These are phyloP conservation scores for Rhyacophila brunnea DNA, from an alignment of 1,140 invertebrate genomes.

Conservation along the genomic window DNA sequence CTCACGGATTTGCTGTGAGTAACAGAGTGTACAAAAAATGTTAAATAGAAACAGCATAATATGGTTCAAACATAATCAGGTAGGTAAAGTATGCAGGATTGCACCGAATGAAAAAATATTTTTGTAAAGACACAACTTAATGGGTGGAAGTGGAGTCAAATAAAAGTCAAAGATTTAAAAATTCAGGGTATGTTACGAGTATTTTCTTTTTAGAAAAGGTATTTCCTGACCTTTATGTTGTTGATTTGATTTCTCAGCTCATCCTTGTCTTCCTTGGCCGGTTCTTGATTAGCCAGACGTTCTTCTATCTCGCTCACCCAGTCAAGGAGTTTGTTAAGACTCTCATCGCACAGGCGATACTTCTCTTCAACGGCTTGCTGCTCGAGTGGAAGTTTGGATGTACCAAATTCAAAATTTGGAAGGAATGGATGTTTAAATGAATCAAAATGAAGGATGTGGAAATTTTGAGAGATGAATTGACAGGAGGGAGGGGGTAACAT, in stretches of 20 bases:
- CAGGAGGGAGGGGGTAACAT: constrained; percentile 6
- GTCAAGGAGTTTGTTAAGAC: constrained; percentile 78
- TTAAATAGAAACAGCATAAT: too few relatives aligned
- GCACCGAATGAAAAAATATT: too few relatives aligned
- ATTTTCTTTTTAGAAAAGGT: too few relatives aligned
- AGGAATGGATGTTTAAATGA: background rate
- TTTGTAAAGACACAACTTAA: too few relatives aligned
- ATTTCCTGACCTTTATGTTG: constrained; percentile 77
- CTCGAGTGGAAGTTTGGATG: constrained; percentile 36
- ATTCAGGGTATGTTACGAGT: too few relatives aligned
- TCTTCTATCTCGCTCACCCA: constrained; percentile 88
- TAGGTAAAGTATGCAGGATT: too few relatives aligned
- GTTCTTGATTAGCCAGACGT: constrained; percentile 82
- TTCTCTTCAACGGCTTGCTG: constrained; percentile 94
- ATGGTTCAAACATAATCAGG: too few relatives aligned
- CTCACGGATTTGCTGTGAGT: constrained; percentile 79
- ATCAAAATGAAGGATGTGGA: constrained; percentile 1
- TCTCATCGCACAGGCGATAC: constrained; percentile 86
- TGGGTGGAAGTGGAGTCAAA: too few relatives aligned
- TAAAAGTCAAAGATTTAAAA: too few relatives aligned
- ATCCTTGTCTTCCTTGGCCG: constrained; percentile 84
- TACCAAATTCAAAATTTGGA: background rate
- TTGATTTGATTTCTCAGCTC: constrained; percentile 88
- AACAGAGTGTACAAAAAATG: background rate
- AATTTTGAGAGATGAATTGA: constrained; percentile 38